Conservation (phyloP, 2,888 invertebrate genomes). For the Hermaeophaga mercurialis region DNA sequence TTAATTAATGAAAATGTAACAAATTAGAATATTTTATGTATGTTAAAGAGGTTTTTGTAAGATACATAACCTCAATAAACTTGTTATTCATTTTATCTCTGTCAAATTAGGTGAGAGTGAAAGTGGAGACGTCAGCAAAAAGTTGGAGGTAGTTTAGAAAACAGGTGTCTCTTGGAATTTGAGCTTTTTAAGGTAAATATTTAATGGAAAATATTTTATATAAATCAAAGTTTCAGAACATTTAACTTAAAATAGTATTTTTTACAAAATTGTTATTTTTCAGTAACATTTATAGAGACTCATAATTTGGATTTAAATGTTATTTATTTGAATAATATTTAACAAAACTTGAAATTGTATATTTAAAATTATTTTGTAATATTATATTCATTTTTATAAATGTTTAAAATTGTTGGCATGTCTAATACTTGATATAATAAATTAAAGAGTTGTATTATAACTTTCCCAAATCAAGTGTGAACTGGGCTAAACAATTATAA, state of each 20-base stretch:
- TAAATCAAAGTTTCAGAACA: too few relatives aligned
- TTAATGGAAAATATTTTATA: not conserved
- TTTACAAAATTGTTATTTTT: not conserved
- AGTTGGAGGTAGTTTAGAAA: constrained; percentile 1
- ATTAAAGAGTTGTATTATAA: too few relatives aligned
- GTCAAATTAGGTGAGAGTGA: not conserved
- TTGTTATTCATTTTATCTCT: not conserved
- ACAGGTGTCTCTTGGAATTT: not conserved
- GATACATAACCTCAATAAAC: not conserved
- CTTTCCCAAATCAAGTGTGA: too few relatives aligned
- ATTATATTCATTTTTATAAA: too few relatives aligned
- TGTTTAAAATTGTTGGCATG: too few relatives aligned
- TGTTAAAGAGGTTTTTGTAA: too few relatives aligned
- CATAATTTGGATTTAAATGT: not conserved
- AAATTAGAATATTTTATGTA: too few relatives aligned
- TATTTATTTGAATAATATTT: not conserved
- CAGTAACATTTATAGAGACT: too few relatives aligned
- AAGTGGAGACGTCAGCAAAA: constrained; percentile 25
- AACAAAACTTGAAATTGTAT: not conserved
- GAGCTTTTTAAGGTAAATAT: not conserved
- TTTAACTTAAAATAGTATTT: too few relatives aligned
- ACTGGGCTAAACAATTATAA: too few relatives aligned
- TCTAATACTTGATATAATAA: too few relatives aligned
- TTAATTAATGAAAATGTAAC: too few relatives aligned
- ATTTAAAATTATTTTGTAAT: not conserved